A percentile compares a stretch with the other conserved stretches of the same genome.
These are phyloP conservation scores for Apistogramma diplotaenia DNA, from an alignment of 2,113 vertebrate species.

Conservation along the genomic window DNA sequence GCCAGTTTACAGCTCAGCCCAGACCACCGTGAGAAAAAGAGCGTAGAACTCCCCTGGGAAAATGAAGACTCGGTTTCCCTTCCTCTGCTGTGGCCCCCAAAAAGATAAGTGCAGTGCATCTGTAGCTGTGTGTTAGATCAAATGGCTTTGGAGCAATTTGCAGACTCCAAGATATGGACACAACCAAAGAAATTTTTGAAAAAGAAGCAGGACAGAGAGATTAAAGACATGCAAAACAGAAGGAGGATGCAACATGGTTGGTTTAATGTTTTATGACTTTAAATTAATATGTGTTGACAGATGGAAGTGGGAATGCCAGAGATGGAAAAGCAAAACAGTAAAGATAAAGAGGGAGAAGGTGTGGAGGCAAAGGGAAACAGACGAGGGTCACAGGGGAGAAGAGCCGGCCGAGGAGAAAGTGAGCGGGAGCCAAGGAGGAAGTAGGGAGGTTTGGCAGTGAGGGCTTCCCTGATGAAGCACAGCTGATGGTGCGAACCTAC, in stretches of 20 bases:
- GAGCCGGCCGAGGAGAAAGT: constrained; percentile 1
- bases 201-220: neutral
- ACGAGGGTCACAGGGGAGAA: neutral
- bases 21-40: constrained; percentile 66
- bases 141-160: neutral
- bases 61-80: neutral
- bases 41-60: constrained; percentile 33
- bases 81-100: neutral
- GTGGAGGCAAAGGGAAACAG: constrained; percentile 13
- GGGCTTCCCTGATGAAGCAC: constrained; percentile 61
- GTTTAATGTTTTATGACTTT: neutral
- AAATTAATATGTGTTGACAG: constrained; percentile 26
- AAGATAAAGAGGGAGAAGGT: neutral
- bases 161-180: neutral
- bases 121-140: neutral
- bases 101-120: neutral
- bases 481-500: constrained; percentile 60
- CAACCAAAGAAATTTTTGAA: neutral
- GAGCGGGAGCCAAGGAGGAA: constrained; percentile 4
- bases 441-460: constrained; percentile 39
- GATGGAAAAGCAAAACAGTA: neutral
- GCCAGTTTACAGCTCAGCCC: constrained; percentile 33
- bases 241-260: neutral
- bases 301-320: constrained; percentile 1
- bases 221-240: neutral